Conservation (phyloP, 2,797 vertebrate species). For the Podarcis siculus region DNA sequence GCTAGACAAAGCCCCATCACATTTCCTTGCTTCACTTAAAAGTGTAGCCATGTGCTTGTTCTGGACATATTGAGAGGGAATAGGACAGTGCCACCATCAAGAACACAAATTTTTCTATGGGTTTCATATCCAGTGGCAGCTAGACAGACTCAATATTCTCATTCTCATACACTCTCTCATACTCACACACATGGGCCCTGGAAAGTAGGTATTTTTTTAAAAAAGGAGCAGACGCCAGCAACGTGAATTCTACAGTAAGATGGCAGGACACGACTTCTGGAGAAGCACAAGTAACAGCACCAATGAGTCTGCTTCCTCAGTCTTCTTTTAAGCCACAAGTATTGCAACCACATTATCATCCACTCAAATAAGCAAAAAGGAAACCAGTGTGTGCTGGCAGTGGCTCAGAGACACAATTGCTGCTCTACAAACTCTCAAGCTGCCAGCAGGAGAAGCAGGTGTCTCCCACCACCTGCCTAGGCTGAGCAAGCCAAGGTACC, state of each 20-base stretch:
- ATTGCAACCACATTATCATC: background rate
- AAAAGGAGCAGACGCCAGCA: background rate
- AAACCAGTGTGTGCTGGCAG: background rate
- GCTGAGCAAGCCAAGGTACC: background rate
- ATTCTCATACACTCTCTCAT: no score
- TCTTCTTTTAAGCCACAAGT: background rate
- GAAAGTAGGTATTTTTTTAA: background rate
- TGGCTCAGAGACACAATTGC: background rate
- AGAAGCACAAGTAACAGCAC: background rate
- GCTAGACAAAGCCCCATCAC: background rate
- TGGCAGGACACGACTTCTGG: background rate
- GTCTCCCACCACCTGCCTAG: background rate
- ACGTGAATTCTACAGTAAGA: background rate
- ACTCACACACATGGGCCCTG: fast-evolving
- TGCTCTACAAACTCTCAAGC: background rate
- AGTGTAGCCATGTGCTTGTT: no score
- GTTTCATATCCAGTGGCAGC: background rate
- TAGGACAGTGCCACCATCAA: no score
- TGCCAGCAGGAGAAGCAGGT: background rate
- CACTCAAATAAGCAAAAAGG: background rate
- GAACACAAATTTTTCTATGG: no score
- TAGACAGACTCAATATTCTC: fast-evolving
- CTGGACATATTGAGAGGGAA: fast-evolving
- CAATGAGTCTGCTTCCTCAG: background rate
- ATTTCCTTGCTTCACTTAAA: background rate